A percentile compares a stretch with the other conserved stretches of the same genome.
These are phyloP conservation scores for Tauraco hartlaubi DNA, from an alignment of 2,797 vertebrate genomes.

Conservation along the genomic window DNA sequence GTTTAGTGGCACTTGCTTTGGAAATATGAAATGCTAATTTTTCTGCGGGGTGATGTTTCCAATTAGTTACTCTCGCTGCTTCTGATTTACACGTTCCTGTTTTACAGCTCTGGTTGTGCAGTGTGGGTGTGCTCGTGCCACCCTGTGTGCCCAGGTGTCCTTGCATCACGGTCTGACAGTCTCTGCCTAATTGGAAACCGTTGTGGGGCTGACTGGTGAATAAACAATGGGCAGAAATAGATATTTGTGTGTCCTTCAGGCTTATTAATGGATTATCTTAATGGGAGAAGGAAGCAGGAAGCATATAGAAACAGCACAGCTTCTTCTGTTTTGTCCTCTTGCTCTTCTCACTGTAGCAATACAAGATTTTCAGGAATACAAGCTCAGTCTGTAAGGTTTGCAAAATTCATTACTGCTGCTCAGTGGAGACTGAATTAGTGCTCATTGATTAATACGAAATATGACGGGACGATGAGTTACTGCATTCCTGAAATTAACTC, in stretches of 20 bases:
- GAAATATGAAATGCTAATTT: constrained; percentile 22
- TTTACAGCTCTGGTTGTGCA: background rate
- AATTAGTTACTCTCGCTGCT: background rate
- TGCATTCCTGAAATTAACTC: constrained; percentile 2
- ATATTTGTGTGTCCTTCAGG: constrained; percentile 4
- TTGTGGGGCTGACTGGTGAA: background rate
- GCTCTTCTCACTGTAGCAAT: background rate
- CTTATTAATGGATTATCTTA: background rate
- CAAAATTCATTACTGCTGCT: constrained; percentile 23
- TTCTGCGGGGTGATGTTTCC: constrained; percentile 1
- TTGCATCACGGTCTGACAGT: background rate
- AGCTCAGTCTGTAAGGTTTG: background rate
- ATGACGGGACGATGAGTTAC: background rate
- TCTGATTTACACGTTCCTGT: background rate
- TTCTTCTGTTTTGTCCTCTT: background rate
- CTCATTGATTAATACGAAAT: constrained; percentile 22
- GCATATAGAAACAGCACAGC: background rate
- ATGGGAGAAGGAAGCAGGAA: background rate
- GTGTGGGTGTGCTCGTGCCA: background rate
- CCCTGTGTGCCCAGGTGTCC: background rate
- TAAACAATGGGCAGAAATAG: background rate
- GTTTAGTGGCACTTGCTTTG: background rate
- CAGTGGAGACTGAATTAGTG: constrained; percentile 8
- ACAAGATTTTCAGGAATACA: background rate
- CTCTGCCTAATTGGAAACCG: background rate